Evolutionary conservation across 2,797 vertebrate genomes (phyloP).

Genomic region (Notolepis coatsorum): DNA sequence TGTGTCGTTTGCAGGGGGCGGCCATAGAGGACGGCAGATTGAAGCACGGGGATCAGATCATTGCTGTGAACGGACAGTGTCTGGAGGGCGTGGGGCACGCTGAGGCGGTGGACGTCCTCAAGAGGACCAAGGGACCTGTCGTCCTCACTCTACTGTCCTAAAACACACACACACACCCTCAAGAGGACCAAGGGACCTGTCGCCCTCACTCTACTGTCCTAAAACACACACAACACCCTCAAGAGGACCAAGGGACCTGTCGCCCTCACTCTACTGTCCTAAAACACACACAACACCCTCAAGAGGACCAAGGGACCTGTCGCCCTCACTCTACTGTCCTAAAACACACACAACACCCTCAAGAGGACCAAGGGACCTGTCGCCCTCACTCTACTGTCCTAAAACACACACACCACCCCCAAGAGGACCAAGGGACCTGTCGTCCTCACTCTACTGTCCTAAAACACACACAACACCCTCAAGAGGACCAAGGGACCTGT

Average conservation of each 20-base stretch:
- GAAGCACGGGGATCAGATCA: slow-evolving; percentile 92
- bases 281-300: too few species aligned
- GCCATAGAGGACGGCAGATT: slow-evolving; percentile 91
- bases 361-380: slow-evolving; percentile 91
- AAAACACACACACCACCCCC: too few species aligned
- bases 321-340: slow-evolving; percentile 89
- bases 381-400: slow-evolving; percentile 89
- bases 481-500: slow-evolving; percentile 91
- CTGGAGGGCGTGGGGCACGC: slow-evolving; percentile 92
- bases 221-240: too few species aligned
- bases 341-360: too few species aligned
- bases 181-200: slow-evolving; percentile 91
- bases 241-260: slow-evolving; percentile 91
- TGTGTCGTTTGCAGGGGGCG: slow-evolving; percentile 84
- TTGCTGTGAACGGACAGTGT: slow-evolving; percentile 92
- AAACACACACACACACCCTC: too few species aligned
- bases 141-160: slow-evolving; percentile 90
- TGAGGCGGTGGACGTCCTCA: slow-evolving; percentile 91
- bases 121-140: slow-evolving; percentile 89
- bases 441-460: slow-evolving; percentile 89
- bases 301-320: slow-evolving; percentile 91
- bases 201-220: slow-evolving; percentile 89
- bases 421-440: slow-evolving; percentile 91
- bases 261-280: slow-evolving; percentile 89
- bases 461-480: too few species aligned